Conservation (phyloP, 2,797 vertebrate genomes). For the Linurgus olivaceus region DNA sequence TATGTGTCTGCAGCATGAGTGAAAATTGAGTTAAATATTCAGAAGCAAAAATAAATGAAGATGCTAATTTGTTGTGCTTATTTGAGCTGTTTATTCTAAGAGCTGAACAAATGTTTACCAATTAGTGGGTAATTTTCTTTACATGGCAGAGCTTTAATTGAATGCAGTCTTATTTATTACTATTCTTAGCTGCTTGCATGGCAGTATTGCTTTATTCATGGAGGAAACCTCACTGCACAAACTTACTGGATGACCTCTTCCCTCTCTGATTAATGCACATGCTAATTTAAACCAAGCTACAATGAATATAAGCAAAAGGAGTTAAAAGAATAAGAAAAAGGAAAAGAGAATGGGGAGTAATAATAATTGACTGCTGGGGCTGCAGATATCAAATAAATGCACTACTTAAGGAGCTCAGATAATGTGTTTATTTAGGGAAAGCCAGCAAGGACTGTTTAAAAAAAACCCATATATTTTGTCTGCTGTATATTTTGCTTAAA, state of each 20-base stretch:
- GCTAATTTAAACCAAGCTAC: neutral
- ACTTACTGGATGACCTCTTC: neutral
- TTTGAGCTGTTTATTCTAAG: neutral
- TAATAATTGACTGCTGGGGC: neutral
- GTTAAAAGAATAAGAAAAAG: neutral
- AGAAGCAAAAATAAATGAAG: constrained; percentile 6
- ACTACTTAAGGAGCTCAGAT: neutral
- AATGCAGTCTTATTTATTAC: neutral
- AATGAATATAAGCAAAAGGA: neutral
- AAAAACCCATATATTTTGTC: fast-evolving
- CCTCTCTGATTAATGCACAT: neutral
- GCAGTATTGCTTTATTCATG: neutral
- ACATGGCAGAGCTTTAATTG: constrained; percentile 3
- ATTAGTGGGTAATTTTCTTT: constrained; percentile 32
- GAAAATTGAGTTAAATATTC: neutral
- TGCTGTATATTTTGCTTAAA: neutral
- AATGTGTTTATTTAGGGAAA: neutral
- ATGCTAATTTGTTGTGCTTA: neutral
- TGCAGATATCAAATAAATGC: neutral
- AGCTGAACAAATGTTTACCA: neutral
- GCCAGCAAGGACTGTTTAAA: neutral
- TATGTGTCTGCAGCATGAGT: neutral
- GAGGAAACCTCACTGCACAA: neutral
- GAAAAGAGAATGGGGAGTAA: neutral
- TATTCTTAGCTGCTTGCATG: neutral